Evolutionary conservation across 2,888 invertebrate species (phyloP).

Genomic region (Allolobophora icterica): DNA sequence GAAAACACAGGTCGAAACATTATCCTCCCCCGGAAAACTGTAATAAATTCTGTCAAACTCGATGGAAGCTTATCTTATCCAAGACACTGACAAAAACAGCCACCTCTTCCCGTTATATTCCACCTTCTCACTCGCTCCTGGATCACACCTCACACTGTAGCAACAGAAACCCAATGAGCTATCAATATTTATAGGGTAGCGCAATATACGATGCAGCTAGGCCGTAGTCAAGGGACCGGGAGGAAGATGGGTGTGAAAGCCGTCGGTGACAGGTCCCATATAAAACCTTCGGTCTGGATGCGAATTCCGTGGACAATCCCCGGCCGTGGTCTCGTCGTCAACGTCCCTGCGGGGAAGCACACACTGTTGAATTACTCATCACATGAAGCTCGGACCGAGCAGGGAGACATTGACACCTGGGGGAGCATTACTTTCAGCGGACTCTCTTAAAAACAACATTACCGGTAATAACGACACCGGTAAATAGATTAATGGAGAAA

Average conservation of each 20-base stretch:
- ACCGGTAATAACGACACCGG: not conserved
- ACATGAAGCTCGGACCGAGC: not conserved
- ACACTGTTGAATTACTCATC: constrained; percentile 7
- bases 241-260: constrained; percentile 11
- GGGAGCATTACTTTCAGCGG: not conserved
- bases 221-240: not conserved
- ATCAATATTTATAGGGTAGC: not conserved
- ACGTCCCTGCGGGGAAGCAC: not conserved
- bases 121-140: not conserved
- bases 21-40: too few species aligned
- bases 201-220: not conserved
- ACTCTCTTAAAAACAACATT: not conserved
- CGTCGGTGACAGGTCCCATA: not conserved
- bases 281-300: not conserved
- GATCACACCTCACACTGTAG: not conserved
- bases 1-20: too few species aligned
- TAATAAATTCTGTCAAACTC: not conserved
- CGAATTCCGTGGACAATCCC: not conserved
- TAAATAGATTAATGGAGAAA: constrained; percentile 4
- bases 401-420: not conserved
- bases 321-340: not conserved
- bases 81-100: not conserved
- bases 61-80: not conserved
- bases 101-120: not conserved
- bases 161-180: not conserved